Percentiles rank a stretch among this genome's conserved stretches.
These are phyloP conservation scores for Atrina japonica DNA, from an alignment of 2,888 invertebrate genomes.

Conservation along the genomic window DNA sequence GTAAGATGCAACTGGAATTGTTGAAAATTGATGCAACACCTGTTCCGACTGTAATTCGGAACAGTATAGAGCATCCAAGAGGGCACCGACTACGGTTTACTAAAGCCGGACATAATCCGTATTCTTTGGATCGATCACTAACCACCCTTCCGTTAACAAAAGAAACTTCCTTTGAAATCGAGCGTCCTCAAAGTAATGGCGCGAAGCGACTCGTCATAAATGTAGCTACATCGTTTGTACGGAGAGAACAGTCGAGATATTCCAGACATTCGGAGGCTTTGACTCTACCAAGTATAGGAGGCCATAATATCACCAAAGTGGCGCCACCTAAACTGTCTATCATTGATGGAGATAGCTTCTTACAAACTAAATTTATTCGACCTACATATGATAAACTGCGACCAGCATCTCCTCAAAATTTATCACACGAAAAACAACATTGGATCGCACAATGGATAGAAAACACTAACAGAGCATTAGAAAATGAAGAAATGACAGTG, in stretches of 20 bases:
- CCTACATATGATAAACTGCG: constrained; percentile 22
- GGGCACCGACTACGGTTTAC: constrained; percentile 36
- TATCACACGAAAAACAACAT: constrained; percentile 39
- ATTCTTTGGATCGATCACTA: constrained; percentile 35
- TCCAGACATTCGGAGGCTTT: constrained; percentile 12
- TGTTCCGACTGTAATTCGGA: constrained; percentile 24
- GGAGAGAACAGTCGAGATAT: constrained; percentile 32
- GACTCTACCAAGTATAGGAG: constrained; percentile 15
- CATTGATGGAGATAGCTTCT: constrained; percentile 9
- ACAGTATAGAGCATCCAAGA: constrained; percentile 32
- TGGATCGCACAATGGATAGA: constrained; percentile 43
- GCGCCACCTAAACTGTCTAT: constrained; percentile 19
- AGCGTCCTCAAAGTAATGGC: constrained; percentile 40
- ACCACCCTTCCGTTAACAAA: constrained; percentile 29
- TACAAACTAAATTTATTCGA: constrained; percentile 16
- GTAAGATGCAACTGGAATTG: constrained; percentile 29
- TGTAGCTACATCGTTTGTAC: constrained; percentile 39
- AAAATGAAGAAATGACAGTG: constrained; percentile 33
- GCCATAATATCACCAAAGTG: constrained; percentile 17
- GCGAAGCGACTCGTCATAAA: constrained; percentile 36
- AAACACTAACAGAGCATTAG: constrained; percentile 40
- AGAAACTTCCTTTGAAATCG: constrained; percentile 41
- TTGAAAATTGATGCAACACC: constrained; percentile 36
- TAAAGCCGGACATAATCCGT: constrained; percentile 31
- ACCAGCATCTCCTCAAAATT: constrained; percentile 34